Base-by-base conservation (phyloP, 1,140 invertebrate genomes). In the Leptinotarsa texana region DNA sequence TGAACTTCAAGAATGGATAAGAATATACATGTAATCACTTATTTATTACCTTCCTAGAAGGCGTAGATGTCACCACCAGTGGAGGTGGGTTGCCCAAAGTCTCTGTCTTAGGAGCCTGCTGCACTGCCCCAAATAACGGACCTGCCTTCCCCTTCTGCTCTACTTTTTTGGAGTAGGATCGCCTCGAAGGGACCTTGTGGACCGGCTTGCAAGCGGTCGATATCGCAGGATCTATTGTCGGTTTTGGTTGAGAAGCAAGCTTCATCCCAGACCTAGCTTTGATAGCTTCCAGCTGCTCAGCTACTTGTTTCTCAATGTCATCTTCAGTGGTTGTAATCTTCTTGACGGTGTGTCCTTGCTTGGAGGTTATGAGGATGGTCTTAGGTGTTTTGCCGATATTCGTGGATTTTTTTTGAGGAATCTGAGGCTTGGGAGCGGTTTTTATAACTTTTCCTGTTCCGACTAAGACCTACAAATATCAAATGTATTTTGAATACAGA, bases 271-370 rank as follows among this genome's bases (percentile, higher is more conserved):
- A 74, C 51, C 79, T 78, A 27, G 79, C 82, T 77, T 82, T 80
- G 18, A 85, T 85, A 5, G 84, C 84, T 74, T 85, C 79, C 13
- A 85, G 61, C 73, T 85, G 84, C 78, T 84, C 83, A 15, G 82
- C 82, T 1, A 85, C 84, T 48, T 70, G 69, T 57, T 70, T 70
- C 6, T 70, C 69, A 24, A 70, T 70, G 65, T 78, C 81, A 65
- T 83, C 81, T 63, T 81, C 77, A 13, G 77, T 81, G 13, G 78
- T 79, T 57, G 81, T 77, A 1, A 83, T 79, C 61, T 78, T 80
- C 72, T 81, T 79, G 4, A 84, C 80, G n/a, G 80, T 82, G 70
- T 82, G 82, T 21, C 82, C 82, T 62, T 84, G 82, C 65, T 81
- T 80, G 72, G 80, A 80, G 63, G 82, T 83, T 22, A 84, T 83